Evolutionary conservation across 2,888 invertebrate genomes (phyloP).

Genomic region (Nomada fucata): DNA sequence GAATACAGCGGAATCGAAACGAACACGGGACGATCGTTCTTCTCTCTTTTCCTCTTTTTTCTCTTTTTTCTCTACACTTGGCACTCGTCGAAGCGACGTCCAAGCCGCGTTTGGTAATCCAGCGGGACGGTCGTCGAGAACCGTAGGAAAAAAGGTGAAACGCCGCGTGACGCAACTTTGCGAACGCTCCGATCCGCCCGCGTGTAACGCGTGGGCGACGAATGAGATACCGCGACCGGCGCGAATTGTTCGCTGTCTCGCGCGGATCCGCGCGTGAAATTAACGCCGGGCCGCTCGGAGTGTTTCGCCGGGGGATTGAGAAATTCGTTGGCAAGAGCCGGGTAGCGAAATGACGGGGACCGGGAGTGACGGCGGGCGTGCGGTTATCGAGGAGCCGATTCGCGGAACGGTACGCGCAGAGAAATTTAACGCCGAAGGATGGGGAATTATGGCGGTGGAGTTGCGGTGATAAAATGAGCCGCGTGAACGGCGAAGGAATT

Average conservation of each 20-base stretch:
- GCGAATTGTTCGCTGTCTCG: conserved; percentile 40
- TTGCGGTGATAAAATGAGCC: not conserved
- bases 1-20: too few relatives aligned
- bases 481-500: not conserved
- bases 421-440: not conserved
- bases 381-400: not conserved
- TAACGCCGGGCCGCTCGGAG: conserved; percentile 18
- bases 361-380: not conserved
- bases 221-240: conserved; percentile 10
- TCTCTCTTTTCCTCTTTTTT: not conserved
- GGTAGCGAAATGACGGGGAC: too few relatives aligned
- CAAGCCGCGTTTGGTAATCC: conserved; percentile 33
- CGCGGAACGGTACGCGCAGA: not conserved
- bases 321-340: not conserved
- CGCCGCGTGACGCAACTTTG: conserved; percentile 51
- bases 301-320: not conserved
- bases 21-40: not conserved
- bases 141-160: conserved; percentile 44
- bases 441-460: not conserved
- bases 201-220: conserved; percentile 27
- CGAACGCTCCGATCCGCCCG: conserved; percentile 17
- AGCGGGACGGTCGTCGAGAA: conserved; percentile 24
- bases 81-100: conserved; percentile 7
- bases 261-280: conserved; percentile 43
- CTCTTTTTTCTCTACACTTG: not conserved